Percentiles rank a stretch among this genome's conserved stretches.
Evolutionary conservation across 2,113 vertebrate genomes (phyloP).

Genomic region (Tetraodon nigroviridis): DNA sequence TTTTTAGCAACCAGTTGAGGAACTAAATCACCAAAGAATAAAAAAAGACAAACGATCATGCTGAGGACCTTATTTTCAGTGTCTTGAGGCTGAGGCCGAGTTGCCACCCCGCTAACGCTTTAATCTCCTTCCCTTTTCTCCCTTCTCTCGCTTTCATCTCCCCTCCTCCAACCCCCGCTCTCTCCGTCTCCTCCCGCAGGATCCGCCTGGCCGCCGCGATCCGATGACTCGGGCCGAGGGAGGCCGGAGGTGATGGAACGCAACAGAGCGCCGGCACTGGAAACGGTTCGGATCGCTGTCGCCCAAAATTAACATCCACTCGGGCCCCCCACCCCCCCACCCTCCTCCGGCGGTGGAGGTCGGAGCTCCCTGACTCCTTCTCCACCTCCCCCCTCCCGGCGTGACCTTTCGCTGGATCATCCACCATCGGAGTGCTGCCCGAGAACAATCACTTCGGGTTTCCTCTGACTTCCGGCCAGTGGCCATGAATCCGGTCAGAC

Average conservation of each 20-base stretch:
- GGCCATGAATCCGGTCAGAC: slow-evolving; percentile 44
- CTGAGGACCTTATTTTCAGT: slow-evolving; percentile 15
- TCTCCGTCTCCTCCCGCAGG: slow-evolving; percentile 43
- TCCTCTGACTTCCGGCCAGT: slow-evolving; percentile 27
- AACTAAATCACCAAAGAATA: background rate
- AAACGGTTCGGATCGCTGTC: slow-evolving; percentile 33
- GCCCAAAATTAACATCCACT: slow-evolving; percentile 51
- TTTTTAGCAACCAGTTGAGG: background rate
- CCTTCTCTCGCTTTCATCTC: background rate
- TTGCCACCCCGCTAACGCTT: slow-evolving; percentile 26
- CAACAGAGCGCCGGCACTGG: slow-evolving; percentile 67
- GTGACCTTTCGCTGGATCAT: background rate
- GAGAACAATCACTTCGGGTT: slow-evolving; percentile 12
- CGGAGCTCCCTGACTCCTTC: slow-evolving; percentile 5
- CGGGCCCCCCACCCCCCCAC: slow-evolving; percentile 1
- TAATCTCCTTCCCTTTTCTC: slow-evolving; percentile 42
- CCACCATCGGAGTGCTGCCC: background rate
- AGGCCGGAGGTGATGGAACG: slow-evolving; percentile 73
- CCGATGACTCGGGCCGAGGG: slow-evolving; percentile 43
- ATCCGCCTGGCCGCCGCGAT: slow-evolving; percentile 3
- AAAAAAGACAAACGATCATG: slow-evolving; percentile 1
- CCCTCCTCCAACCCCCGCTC: background rate
- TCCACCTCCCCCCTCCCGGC: slow-evolving; percentile 5
- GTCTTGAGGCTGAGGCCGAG: background rate
- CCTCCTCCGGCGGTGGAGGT: background rate